A percentile compares a stretch with the other conserved stretches of the same genome.
Conservation (phyloP, 2,797 vertebrate genomes). For the Octomys mimax region DNA sequence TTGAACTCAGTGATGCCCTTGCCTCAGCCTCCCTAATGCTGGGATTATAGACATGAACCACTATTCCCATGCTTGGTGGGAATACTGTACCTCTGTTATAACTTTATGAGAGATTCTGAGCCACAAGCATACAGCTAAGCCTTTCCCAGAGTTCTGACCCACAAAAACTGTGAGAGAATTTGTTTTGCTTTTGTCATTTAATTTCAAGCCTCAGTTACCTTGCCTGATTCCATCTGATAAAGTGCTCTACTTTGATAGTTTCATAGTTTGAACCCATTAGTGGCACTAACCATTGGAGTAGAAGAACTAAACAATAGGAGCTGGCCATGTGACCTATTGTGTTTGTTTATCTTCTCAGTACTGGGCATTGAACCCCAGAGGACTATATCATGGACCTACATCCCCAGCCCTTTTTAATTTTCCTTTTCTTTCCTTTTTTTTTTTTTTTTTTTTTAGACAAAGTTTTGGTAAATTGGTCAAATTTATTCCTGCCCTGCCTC, state of each 20-base stretch:
- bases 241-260: background rate
- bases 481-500: background rate
- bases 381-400: background rate
- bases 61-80: background rate
- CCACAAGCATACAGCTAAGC: background rate
- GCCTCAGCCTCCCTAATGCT: too few relatives aligned
- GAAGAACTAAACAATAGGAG: background rate
- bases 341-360: background rate
- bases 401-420: background rate
- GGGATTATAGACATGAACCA: too few relatives aligned
- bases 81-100: background rate
- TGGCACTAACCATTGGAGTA: background rate
- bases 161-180: background rate
- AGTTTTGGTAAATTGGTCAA: background rate
- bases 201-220: background rate
- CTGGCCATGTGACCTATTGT: background rate
- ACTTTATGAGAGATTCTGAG: background rate
- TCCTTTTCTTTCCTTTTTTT: too few relatives aligned
- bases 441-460: background rate
- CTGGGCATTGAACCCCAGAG: background rate
- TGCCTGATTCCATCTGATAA: background rate
- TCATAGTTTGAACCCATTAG: background rate
- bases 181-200: background rate
- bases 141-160: background rate
- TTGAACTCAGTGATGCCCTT: too few relatives aligned